Evolutionary conservation across 2,888 invertebrate genomes (phyloP).

Genomic region (Metacarcinus magister): DNA sequence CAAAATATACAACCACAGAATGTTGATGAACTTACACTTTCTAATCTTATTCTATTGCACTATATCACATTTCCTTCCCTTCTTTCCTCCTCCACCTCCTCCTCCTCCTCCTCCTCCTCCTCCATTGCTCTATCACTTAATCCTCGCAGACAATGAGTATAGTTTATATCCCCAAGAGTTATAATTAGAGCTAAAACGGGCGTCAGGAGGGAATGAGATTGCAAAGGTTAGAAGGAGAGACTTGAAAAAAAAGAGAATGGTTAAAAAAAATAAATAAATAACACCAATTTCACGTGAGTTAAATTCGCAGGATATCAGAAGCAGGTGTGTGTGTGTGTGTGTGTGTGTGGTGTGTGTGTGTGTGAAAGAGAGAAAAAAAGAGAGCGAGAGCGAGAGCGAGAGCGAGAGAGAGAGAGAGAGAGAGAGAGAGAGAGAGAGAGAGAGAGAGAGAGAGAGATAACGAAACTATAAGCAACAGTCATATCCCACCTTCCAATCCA

Average conservation of each 20-base stretch:
- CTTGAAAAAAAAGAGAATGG: not conserved
- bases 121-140: constrained; percentile 2
- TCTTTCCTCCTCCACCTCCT: not conserved
- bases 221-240: constrained; percentile 23
- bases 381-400: constrained; percentile 35
- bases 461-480: not conserved
- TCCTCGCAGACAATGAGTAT: constrained; percentile 3
- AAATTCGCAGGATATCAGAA: not conserved
- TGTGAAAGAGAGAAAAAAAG: not conserved
- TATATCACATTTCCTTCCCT: not conserved
- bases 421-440: constrained; percentile 51
- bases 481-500: not conserved
- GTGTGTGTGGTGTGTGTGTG: constrained; percentile 32
- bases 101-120: not conserved
- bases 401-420: constrained; percentile 53
- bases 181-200: constrained; percentile 36
- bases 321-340: constrained; percentile 59
- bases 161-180: not conserved
- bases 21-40: not conserved
- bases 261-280: not conserved
- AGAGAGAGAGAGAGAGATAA: constrained; percentile 56
- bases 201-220: constrained; percentile 27
- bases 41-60: not conserved
- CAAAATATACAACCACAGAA: not conserved
- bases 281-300: constrained; percentile 5